Conservation (phyloP, 1,140 invertebrate genomes). For the Sycobia sp. region DNA sequence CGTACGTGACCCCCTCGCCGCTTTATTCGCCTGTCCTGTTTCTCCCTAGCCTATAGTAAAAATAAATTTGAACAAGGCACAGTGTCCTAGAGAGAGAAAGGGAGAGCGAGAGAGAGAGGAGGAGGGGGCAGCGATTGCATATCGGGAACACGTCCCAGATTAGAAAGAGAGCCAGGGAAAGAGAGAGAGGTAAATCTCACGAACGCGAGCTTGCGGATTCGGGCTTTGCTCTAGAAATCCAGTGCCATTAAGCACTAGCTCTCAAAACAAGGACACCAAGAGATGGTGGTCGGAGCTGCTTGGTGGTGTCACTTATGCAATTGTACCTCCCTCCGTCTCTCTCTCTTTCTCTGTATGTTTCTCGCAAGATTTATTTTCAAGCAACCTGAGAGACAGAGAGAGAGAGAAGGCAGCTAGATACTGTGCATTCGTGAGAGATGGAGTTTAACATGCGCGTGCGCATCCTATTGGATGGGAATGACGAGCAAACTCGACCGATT, state of each 20-base stretch:
- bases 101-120: too few relatives aligned
- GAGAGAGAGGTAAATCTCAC: too few relatives aligned
- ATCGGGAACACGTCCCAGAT: constrained; percentile 30
- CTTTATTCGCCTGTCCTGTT: not conserved
- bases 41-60: constrained; percentile 8
- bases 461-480: too few relatives aligned
- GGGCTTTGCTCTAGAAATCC: constrained; percentile 30
- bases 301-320: too few relatives aligned
- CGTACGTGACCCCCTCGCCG: too few relatives aligned
- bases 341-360: not conserved
- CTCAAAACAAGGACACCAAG: constrained; percentile 15
- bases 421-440: too few relatives aligned
- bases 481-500: too few relatives aligned
- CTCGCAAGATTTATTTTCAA: constrained; percentile 27
- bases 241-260: constrained; percentile 23
- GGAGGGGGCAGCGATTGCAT: constrained; percentile 5
- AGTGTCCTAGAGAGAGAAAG: not conserved
- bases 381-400: too few relatives aligned
- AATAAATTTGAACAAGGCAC: constrained; percentile 13
- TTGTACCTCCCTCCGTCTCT: not conserved
- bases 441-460: too few relatives aligned
- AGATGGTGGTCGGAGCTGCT: not conserved
- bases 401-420: too few relatives aligned
- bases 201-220: not conserved
- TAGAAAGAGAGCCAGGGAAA: too few relatives aligned